These are phyloP conservation scores for Samia ricini DNA, from an alignment of 1,140 invertebrate genomes.

Conservation along the genomic window DNA sequence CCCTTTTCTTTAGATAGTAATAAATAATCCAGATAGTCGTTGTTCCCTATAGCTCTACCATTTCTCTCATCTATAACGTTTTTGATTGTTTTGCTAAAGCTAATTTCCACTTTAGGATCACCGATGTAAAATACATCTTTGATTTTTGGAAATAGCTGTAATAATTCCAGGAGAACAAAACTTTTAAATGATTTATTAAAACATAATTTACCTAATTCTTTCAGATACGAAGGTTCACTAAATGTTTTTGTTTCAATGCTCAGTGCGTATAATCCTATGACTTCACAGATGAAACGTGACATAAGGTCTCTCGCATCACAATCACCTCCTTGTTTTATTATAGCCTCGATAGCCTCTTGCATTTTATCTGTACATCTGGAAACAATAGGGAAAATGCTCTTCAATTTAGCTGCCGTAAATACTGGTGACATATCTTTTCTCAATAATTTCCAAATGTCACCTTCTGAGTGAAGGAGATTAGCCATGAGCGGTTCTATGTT, in stretches of 20 bases:
- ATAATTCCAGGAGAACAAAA: conserved; percentile 22
- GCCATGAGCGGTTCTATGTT: conserved; percentile 74
- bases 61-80: conserved; percentile 64
- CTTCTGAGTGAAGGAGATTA: conserved; percentile 75
- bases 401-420: conserved; percentile 82
- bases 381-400: conserved; percentile 77
- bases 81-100: conserved; percentile 43
- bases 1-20: conserved; percentile 74
- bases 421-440: conserved; percentile 80
- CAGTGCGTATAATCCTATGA: conserved; percentile 79
- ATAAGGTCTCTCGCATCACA: conserved; percentile 75
- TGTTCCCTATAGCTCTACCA: conserved; percentile 58
- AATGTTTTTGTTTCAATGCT: conserved; percentile 79
- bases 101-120: conserved; percentile 30
- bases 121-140: conserved; percentile 34
- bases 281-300: conserved; percentile 75
- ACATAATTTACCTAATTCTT: conserved; percentile 57
- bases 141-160: conserved; percentile 30
- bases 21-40: conserved; percentile 77
- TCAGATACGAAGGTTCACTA: conserved; percentile 73
- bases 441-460: conserved; percentile 79
- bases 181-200: conserved; percentile 32
- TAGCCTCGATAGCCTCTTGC: conserved; percentile 49
- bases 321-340: conserved; percentile 39
- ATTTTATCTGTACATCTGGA: conserved; percentile 68